Evolutionary conservation across 2,113 vertebrate genomes (phyloP), one percentile per base, ranked within the genome.

Genomic region (Phrynocephalus versicolor): DNA sequence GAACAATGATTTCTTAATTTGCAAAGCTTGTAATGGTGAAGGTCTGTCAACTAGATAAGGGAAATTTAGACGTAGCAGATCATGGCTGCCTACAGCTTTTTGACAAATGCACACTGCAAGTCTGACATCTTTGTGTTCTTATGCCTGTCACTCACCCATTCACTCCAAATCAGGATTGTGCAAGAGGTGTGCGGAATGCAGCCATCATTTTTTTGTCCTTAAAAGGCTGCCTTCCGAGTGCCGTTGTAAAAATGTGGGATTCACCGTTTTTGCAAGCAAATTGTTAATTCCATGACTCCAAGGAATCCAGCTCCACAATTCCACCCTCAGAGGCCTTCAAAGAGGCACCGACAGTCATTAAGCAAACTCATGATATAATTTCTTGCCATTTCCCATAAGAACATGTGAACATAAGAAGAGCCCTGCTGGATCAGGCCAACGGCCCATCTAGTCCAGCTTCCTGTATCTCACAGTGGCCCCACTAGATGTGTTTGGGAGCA

Each of bases 1-100:
- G 1, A 0, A 70, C 3, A 3, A 88, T 65, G 80, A 80, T 86
- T 0, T 82, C 89, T 79, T 72, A 96, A 92, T 89, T 60, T 90
- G 90, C 90, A 77, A 86, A 93, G 77, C 91, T 15, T 3, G 30
- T 16, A 57, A 18, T 33, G 5, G 81, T 65, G 75, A 3, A 33
- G 60, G 27, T 65, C 41, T 70, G 45, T 18, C 72, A 35, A 33
- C n/a, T 76, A 18, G 64, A 67, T 55, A 55, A 77, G 41, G 41
- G 64, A 69, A 55, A 4, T 64, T 30, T 57, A 37, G 13, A 84
- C 39, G 12, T 69, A 57, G 67, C 67, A 13, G 62, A 19, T 37
- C 12, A 30, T 33, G 3, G 25, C 41, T 19, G 18, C 7, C 33
- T 35, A 55, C 55, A 51, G 30, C 14, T 27, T 67, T n/a, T n/a